phyloP scores from a whole-genome alignment of 2,113 vertebrate species.

The Ondatra zibethicus region DNA sequence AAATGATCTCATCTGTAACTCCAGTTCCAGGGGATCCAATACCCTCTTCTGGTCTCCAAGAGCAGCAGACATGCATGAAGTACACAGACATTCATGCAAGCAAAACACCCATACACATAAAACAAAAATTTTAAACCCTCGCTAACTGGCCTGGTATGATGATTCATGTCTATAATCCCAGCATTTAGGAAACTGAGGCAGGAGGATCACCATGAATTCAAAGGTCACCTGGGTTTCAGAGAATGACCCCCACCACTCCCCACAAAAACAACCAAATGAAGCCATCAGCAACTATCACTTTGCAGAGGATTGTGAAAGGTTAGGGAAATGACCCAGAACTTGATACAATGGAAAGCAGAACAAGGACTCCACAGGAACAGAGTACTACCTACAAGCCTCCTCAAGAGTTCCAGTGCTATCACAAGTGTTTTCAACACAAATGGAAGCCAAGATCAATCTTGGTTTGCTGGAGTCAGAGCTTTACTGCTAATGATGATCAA shows the following conservation, averaged over 20 bases:
- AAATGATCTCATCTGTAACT: background rate
- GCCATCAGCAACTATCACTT: constrained; percentile 53
- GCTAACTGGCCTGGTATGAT: background rate
- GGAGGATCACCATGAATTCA: background rate
- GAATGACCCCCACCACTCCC: no score
- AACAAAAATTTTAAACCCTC: background rate
- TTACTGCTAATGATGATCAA: constrained; percentile 19
- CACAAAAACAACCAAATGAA: background rate
- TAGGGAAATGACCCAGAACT: background rate
- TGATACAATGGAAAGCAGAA: background rate
- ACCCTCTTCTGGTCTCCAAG: background rate
- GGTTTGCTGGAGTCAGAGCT: background rate
- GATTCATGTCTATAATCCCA: background rate
- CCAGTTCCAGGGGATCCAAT: background rate
- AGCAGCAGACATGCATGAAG: background rate
- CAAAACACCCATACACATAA: background rate
- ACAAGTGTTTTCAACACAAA: background rate
- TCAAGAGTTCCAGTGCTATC: background rate
- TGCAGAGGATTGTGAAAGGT: constrained; percentile 31
- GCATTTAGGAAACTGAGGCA: background rate
- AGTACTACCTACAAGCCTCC: background rate
- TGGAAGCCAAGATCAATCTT: constrained; percentile 5
- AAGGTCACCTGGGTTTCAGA: background rate
- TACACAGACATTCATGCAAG: background rate
- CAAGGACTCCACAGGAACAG: background rate